Conservation (phyloP, 2,888 invertebrate genomes). For the Sinhomidia bicolor region DNA sequence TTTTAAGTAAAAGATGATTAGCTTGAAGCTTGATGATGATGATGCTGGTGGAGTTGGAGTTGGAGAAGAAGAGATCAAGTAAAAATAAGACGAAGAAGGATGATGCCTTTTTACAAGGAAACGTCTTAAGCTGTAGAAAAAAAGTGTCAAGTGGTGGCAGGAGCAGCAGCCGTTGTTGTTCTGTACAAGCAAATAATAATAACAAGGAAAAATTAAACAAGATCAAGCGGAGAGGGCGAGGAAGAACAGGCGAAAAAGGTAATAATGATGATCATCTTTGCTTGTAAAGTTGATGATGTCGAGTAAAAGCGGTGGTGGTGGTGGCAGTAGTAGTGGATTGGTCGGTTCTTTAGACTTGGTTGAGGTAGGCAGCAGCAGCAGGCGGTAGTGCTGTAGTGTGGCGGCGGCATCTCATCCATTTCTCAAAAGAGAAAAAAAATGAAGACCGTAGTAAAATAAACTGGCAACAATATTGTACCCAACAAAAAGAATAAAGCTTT, state of each 20-base stretch:
- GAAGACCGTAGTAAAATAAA: conserved; percentile 48
- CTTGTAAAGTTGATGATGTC: conserved; percentile 52
- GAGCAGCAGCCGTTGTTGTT: no score
- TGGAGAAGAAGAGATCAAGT: conserved; percentile 58
- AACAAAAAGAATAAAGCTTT: conserved; percentile 12
- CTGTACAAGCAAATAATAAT: conserved; percentile 29
- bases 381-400: no score
- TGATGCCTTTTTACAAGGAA: conserved; percentile 54
- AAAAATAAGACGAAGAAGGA: conserved; percentile 59
- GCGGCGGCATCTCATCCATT: conserved; percentile 72
- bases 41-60: not conserved
- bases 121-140: conserved; percentile 63
- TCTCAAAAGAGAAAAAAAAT: conserved; percentile 69
- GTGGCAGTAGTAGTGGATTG: conserved; percentile 46
- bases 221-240: conserved; percentile 1
- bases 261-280: conserved; percentile 59
- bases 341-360: no score
- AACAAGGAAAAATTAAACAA: conserved; percentile 14
- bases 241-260: conserved; percentile 39
- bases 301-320: not conserved
- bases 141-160: conserved; percentile 69
- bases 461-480: conserved; percentile 47
- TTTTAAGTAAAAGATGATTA: conserved; percentile 66
- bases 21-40: conserved; percentile 23
- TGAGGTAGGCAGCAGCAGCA: conserved; percentile 60